Base-by-base conservation (phyloP, 1,140 invertebrate species). In the Nasonia longicornis region DNA sequence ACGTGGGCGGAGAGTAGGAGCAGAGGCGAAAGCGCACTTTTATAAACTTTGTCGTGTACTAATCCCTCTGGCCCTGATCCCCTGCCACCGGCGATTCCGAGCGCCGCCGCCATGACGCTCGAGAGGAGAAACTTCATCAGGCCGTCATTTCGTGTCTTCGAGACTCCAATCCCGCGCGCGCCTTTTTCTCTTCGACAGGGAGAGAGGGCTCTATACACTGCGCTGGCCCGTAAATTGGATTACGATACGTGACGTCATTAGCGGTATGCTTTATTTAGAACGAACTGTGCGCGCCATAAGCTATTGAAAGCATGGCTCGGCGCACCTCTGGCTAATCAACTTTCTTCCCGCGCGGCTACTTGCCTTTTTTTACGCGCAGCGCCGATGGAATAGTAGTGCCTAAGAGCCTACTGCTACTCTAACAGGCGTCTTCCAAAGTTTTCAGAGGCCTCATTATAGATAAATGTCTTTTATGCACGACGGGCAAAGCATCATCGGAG, bases 191-290 rank as follows among this genome's bases (percentile, higher is more conserved):
- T 45, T 74, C 58, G 2, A 35, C 20, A 10, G 45, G 35, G 10
- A 66, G 12, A 45, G 29, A 29, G 52, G 2, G 52, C 48, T 16
- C 3, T 20, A 81, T 66, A 66, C 42, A n/a, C n/a, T 16, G 8
- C 22, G n/a, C 63, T 58, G 7, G 63, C 4, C 16, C 67, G 72
- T 86, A 90, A 91, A 90, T 91, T 90, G 87, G 89, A 91, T 91
- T 88, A 88, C 85, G 87, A 89, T 89, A 91, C 89, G 89, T 91
- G 90, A 91, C 87, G 86, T 88, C 85, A 87, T 91, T 89, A 90
- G 86, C 83, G 79, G 84, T 80, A 88, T 88, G 86, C 84, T 88
- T 87, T 88, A 89, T 89, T 89, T 87, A 81, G 70, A 80, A 14
- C 22, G 14, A 26, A 16, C 64, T 16, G 64, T 2, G 26, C 26